Evolutionary conservation across 1,140 invertebrate species (phyloP).

Genomic region (Physella acuta): DNA sequence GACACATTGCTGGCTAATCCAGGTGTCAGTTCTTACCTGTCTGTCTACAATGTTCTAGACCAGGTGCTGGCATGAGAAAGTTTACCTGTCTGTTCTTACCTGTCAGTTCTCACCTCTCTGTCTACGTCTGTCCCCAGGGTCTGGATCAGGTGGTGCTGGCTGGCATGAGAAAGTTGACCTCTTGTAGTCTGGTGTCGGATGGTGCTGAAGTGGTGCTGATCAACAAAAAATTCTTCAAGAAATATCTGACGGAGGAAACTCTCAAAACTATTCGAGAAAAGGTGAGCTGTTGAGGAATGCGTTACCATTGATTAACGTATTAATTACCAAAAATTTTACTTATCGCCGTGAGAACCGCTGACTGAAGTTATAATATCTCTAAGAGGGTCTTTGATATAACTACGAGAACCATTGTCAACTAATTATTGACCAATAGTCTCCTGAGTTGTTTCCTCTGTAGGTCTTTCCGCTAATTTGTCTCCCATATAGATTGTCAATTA

Average conservation of each 20-base stretch:
- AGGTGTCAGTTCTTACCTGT: not conserved
- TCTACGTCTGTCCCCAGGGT: conserved; percentile 33
- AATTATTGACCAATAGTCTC: not conserved
- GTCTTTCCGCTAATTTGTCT: not conserved
- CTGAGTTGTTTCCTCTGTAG: not conserved
- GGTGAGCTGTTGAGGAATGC: too few species aligned
- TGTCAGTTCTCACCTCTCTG: not conserved
- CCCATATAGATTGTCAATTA: not conserved
- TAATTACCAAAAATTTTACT: too few species aligned
- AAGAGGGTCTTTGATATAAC: not conserved
- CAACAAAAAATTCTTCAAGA: conserved; percentile 50
- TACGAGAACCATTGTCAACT: not conserved
- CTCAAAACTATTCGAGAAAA: conserved; percentile 43
- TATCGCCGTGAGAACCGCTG: not conserved
- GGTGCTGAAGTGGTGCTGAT: conserved; percentile 55
- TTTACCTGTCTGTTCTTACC: too few species aligned
- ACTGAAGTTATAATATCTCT: not conserved
- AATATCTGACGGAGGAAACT: conserved; percentile 46
- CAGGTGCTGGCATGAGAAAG: too few species aligned
- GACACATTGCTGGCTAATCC: too few species aligned
- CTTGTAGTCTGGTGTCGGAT: conserved; percentile 47
- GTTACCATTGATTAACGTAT: too few species aligned
- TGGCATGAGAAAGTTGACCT: conserved; percentile 40
- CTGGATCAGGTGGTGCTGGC: conserved; percentile 46
- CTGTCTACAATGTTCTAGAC: too few species aligned